A percentile compares a stretch with the other conserved stretches of the same genome.
Evolutionary conservation across 2,113 vertebrate species (phyloP).

Genomic region (Xenopus laevis): DNA sequence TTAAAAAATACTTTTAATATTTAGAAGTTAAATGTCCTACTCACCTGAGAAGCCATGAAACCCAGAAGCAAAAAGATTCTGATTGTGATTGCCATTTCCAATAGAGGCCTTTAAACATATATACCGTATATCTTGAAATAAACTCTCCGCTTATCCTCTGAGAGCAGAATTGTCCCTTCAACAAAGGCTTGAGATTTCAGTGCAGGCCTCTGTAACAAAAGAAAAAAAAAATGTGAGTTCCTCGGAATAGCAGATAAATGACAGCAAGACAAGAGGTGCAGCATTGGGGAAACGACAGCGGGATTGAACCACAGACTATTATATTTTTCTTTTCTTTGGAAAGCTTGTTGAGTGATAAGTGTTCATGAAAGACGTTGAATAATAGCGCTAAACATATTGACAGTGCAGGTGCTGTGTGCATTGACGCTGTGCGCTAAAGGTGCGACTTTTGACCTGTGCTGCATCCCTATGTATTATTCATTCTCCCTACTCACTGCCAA

Average conservation of each 20-base stretch:
- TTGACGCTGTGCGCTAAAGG: not conserved
- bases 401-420: not conserved
- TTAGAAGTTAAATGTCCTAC: not conserved
- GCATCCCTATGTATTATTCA: not conserved
- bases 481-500: not conserved
- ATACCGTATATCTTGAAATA: not conserved
- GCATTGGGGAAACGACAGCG: conserved; percentile 8
- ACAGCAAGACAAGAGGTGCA: conserved; percentile 8
- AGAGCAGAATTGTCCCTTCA: not conserved
- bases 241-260: conserved; percentile 17
- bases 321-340: conserved; percentile 10
- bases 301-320: conserved; percentile 25
- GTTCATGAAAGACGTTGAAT: conserved; percentile 12
- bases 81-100: conserved; percentile 11
- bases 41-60: conserved; percentile 16
- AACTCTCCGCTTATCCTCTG: not conserved
- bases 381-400: conserved; percentile 25
- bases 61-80: conserved; percentile 13
- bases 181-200: conserved; percentile 18
- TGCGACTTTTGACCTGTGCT: not conserved
- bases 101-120: too few relatives aligned
- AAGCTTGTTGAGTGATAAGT: conserved; percentile 4
- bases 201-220: conserved; percentile 22
- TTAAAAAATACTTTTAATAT: too few relatives aligned
- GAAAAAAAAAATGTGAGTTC: conserved; percentile 20